Evolutionary conservation across 2,113 vertebrate species (phyloP).

Genomic region (Prionailurus viverrinus): DNA sequence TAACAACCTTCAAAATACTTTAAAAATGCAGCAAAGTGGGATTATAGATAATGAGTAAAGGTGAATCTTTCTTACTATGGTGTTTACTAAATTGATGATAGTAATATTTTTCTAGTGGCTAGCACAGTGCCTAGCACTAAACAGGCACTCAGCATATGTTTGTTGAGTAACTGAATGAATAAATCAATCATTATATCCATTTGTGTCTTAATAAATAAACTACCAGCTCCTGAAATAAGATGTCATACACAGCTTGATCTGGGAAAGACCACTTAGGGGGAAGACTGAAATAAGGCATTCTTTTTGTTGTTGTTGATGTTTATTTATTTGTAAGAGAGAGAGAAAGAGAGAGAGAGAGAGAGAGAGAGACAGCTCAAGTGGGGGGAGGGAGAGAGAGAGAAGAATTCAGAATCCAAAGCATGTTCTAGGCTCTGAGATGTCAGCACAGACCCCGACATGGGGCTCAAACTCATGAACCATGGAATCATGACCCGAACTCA

Average conservation of each 20-base stretch:
- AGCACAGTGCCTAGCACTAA: background rate
- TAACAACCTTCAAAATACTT: background rate
- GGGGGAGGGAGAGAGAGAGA: no score
- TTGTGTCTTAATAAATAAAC: background rate
- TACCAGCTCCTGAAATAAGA: background rate
- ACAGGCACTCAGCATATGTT: background rate
- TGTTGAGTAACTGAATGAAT: background rate
- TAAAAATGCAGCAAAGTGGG: background rate
- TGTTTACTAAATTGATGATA: background rate
- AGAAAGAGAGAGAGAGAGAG: no score
- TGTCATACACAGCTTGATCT: background rate
- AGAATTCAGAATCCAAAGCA: no score
- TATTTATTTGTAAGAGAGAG: no score
- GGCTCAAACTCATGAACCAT: no score
- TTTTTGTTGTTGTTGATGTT: background rate
- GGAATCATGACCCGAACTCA: no score
- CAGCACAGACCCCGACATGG: no score
- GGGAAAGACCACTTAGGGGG: background rate
- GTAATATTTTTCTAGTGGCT: background rate
- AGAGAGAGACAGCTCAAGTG: no score
- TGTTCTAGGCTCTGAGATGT: no score
- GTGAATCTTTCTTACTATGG: background rate
- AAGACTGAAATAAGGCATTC: background rate
- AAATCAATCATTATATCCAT: background rate
- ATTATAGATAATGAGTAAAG: background rate